Conservation (phyloP, 1,140 invertebrate species). For the Drosophila rufa region DNA sequence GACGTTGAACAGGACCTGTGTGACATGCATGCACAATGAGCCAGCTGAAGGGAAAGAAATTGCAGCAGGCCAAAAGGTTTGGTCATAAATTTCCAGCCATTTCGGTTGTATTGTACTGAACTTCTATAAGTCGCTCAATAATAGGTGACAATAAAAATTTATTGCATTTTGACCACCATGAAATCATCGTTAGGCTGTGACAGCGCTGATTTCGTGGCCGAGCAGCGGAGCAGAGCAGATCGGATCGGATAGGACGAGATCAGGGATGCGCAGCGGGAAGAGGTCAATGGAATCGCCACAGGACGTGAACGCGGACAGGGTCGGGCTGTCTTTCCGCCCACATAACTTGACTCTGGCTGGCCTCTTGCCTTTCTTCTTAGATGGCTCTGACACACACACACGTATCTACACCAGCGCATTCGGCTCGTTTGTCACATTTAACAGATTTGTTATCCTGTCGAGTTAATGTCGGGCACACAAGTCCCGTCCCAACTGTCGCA, state of each 20-base stretch:
- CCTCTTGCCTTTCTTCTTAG: conserved; percentile 41
- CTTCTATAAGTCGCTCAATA: conserved; percentile 62
- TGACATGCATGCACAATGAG: conserved; percentile 74
- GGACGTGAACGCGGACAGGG: conserved; percentile 15
- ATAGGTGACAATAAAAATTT: conserved; percentile 83
- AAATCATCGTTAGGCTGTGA: conserved; percentile 81
- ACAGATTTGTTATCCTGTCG: conserved; percentile 85
- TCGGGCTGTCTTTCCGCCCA: conserved; percentile 30
- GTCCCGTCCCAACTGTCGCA: conserved; percentile 40
- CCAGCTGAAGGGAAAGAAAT: conserved; percentile 31
- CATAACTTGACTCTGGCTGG: conserved; percentile 67
- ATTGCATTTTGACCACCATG: conserved; percentile 84
- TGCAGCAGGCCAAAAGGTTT: conserved; percentile 40
- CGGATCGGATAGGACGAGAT: conserved; percentile 14
- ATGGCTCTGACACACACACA: conserved; percentile 61
- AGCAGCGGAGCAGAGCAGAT: conserved; percentile 16
- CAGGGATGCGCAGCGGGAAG: conserved; percentile 40
- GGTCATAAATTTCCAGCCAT: conserved; percentile 70
- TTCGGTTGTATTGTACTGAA: conserved; percentile 22
- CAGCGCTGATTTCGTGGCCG: conserved; percentile 12
- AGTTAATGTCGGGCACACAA: conserved; percentile 83
- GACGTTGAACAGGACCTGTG: conserved; percentile 54
- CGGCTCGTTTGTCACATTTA: conserved; percentile 85
- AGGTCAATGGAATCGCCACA: conserved; percentile 74
- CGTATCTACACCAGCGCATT: conserved; percentile 17